Conservation (phyloP, 2,888 invertebrate species). For the Psylliodes chrysocephalus region DNA sequence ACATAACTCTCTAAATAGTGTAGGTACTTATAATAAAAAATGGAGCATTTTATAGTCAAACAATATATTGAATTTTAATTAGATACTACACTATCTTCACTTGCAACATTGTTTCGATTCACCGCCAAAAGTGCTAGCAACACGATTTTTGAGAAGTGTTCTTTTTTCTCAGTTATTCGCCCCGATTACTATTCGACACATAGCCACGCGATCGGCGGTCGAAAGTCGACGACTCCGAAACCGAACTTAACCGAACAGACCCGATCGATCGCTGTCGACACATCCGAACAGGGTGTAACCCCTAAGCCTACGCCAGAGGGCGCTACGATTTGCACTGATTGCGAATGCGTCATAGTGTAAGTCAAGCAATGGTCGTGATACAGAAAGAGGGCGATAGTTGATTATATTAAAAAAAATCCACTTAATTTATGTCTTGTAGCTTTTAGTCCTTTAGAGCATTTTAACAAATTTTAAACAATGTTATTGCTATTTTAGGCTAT, state of each 20-base stretch:
- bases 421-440: too few species aligned
- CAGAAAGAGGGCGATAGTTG: constrained; percentile 1
- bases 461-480: too few species aligned
- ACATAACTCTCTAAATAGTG: too few species aligned
- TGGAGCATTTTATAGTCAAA: too few species aligned
- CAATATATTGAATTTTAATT: too few species aligned
- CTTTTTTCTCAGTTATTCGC: constrained; percentile 56
- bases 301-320: constrained; percentile 63
- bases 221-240: constrained; percentile 69
- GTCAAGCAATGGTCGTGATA: constrained; percentile 65
- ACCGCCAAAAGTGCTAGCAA: neutral
- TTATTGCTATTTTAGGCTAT: too few species aligned
- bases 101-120: neutral
- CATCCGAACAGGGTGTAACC: constrained; percentile 54
- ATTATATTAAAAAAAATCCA: too few species aligned
- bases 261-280: constrained; percentile 54
- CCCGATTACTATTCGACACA: constrained; percentile 79
- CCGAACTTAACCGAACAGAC: constrained; percentile 52
- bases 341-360: constrained; percentile 90
- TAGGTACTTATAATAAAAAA: too few species aligned
- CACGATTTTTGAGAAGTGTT: constrained; percentile 32
- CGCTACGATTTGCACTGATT: constrained; percentile 81
- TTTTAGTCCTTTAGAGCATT: too few species aligned
- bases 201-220: constrained; percentile 79
- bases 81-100: too few species aligned